These are phyloP conservation scores for Xenotilapia caudafasciata DNA, from an alignment of 2,113 vertebrate genomes.

Conservation along the genomic window DNA sequence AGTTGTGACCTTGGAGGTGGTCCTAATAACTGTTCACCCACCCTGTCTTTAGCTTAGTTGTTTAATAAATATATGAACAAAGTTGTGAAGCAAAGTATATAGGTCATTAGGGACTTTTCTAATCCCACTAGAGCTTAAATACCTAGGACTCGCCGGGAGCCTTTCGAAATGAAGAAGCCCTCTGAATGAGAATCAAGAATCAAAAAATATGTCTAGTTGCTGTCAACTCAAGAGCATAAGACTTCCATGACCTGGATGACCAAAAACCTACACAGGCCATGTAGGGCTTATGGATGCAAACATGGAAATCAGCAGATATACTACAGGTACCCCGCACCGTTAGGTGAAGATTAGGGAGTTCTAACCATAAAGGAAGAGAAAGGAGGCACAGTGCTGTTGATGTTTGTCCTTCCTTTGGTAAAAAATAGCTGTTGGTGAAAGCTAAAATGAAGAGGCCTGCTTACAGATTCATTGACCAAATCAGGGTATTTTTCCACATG, in stretches of 20 bases:
- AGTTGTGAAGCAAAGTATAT: neutral
- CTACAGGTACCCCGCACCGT: neutral
- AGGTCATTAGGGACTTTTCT: neutral
- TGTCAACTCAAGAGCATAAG: neutral
- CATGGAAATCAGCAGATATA: neutral
- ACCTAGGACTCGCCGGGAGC: neutral
- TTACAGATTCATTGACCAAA: neutral
- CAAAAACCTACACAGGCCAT: neutral
- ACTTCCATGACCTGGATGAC: neutral
- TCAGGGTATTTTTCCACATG: neutral
- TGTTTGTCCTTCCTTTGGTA: neutral
- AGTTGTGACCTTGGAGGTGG: neutral
- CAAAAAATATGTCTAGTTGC: neutral
- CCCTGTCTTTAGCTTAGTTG: neutral
- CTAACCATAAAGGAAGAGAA: neutral
- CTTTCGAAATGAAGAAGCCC: neutral
- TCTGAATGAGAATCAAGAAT: neutral
- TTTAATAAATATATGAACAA: neutral
- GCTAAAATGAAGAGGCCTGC: neutral
- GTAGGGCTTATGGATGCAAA: neutral
- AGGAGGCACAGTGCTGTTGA: neutral
- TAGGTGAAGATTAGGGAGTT: neutral
- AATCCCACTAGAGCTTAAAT: neutral
- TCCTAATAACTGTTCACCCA: neutral
- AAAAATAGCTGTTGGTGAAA: neutral